Base-by-base conservation (phyloP, 2,888 invertebrate genomes). In the Standfussiana lucernea region DNA sequence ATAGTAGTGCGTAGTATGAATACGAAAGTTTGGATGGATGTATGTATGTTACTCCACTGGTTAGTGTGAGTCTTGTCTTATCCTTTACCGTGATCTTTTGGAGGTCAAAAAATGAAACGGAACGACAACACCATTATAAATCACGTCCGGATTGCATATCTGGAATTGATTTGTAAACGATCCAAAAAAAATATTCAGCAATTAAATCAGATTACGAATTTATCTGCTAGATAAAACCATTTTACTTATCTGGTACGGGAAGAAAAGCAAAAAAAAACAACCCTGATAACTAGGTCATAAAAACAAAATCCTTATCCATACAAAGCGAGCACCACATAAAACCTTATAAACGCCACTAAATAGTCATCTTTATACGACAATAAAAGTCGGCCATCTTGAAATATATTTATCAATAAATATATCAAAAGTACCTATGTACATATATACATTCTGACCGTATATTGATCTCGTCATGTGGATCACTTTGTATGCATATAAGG, bases 261-360 rank as follows among this genome's bases (percentile, higher is more conserved):
- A 18, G 1, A 15, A 18, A 42, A 35, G 24, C 1, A 0, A 28
- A 40, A 10, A 0, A 32, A 21, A 59, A 45, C 10, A 40, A 35
- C 13, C 24, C 18, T 15, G 1, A 15, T 10, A 5, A 18, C 3
- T 28, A 35, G 1, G 2, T 64, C 0, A 40, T 6, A 28, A 66
- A 74, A 78, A 72, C 61, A 81, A 84, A 89, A 66, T 81, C 91
- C 88, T 4, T 66, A 75, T 93, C 95, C 93, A 92, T 35, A 86
- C 73, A 79, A 88, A 84, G 84, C 59, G 59, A 80, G 53, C 94
- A 0, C 75, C 83, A 82, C 91, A 93, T 95, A 94, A 95, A 95
- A 93, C 90, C 92, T 93, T 94, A 94, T 94, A 94, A 95, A 94
- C 89, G 93, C 92, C 90, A 95, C 94, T 95, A 96, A 95, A 95